phyloP scores from a whole-genome alignment of 2,888 invertebrate genomes.

The Hecatera dysodea region DNA sequence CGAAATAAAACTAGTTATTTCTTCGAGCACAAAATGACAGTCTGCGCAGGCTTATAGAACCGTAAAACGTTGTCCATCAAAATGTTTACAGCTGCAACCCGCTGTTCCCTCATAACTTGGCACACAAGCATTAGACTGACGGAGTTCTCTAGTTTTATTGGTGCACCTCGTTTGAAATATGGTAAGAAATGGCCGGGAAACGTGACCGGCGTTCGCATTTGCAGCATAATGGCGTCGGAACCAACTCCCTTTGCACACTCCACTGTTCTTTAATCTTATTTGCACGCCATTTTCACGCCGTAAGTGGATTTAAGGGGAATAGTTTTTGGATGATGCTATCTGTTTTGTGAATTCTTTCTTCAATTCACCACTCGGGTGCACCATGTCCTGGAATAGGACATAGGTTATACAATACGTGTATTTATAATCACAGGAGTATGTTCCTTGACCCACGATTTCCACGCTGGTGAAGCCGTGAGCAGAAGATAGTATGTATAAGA shows the following conservation, averaged over 20 bases:
- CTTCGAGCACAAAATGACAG: conserved; percentile 9
- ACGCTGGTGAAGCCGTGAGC: too few species aligned
- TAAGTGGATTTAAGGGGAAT: conserved; percentile 46
- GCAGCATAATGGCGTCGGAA: conserved; percentile 64
- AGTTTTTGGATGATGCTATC: conserved; percentile 6
- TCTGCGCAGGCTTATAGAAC: neutral
- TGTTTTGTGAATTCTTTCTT: conserved; percentile 5
- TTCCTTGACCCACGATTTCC: too few species aligned
- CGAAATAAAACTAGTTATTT: conserved; percentile 1
- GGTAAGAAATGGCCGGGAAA: conserved; percentile 76
- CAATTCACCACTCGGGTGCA: too few species aligned
- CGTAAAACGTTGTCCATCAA: conserved; percentile 30
- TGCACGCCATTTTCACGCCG: conserved; percentile 56
- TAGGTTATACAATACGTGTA: too few species aligned
- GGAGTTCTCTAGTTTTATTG: conserved; percentile 73
- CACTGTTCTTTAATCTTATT: conserved; percentile 65
- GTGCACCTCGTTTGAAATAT: conserved; percentile 81
- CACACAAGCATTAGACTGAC: conserved; percentile 58
- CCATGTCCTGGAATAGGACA: too few species aligned
- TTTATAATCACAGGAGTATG: too few species aligned
- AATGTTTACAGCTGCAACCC: conserved; percentile 33
- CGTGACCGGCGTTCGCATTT: conserved; percentile 78
- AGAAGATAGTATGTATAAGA: too few species aligned
- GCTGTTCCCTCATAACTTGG: conserved; percentile 57
- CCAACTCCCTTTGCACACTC: conserved; percentile 55